A percentile compares a stretch with the other conserved stretches of the same genome.
Conservation (phyloP, 2,888 invertebrate genomes). For the Cephalotes varians region DNA sequence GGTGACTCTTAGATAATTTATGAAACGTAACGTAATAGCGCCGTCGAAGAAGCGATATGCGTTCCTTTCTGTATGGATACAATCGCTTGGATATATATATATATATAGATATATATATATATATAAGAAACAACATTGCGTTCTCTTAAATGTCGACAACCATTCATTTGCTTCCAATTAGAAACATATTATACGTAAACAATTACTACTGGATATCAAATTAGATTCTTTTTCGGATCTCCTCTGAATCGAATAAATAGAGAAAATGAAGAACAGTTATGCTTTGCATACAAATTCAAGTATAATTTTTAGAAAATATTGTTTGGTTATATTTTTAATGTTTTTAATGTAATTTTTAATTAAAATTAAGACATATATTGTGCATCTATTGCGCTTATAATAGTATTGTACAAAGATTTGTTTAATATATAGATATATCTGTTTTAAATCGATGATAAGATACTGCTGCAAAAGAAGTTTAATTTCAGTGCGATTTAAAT, state of each 20-base stretch:
- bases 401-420: too few species aligned
- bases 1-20: constrained; percentile 47
- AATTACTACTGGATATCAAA: constrained; percentile 12
- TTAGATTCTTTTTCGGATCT: neutral
- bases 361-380: neutral
- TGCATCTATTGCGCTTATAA: neutral
- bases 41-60: neutral
- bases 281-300: neutral
- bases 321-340: neutral
- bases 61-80: neutral
- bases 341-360: too few species aligned
- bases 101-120: too few species aligned
- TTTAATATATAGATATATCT: neutral
- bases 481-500: neutral
- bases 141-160: constrained; percentile 24
- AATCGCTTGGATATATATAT: neutral
- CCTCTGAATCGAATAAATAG: neutral
- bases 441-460: neutral
- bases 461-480: neutral
- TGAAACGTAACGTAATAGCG: constrained; percentile 41
- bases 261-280: neutral
- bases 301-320: neutral
- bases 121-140: neutral
- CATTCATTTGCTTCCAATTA: constrained; percentile 31
- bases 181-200: neutral